Base-by-base conservation (phyloP, 2,797 vertebrate species). In the Premnoplex brunnescens region DNA sequence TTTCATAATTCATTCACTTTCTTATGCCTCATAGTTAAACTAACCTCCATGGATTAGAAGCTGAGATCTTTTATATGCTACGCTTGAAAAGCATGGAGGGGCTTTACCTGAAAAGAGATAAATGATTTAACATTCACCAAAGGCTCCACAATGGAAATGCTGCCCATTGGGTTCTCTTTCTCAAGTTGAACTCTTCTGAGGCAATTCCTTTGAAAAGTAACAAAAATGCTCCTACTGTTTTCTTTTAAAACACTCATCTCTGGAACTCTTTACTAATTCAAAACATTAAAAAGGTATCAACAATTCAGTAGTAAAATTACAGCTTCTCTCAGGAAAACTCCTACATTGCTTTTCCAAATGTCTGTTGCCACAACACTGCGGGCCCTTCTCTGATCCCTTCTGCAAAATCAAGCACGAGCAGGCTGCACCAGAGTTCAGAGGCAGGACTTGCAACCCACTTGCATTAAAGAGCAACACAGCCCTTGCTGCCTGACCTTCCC, bases 1-100 rank as follows among this genome's bases (percentile, higher is more conserved):
- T 76, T 93, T 93, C 62, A 43, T 82, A 86, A 91, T 92, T 95
- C 34, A 27, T 80, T 93, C 75, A 58, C 72, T 89, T 91, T 73
- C 55, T 85, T 32, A 44, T 66, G 32, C 72, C 22, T 92, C 49
- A 37, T 10, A 78, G 74, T 62, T 86, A 80, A 81, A 68, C n/a
- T 71, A 75, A 83, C 15, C 77, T 93, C 69, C 34, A 32, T 0
- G 23, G 46, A 85, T 62, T 49, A 89, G 55, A 89, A 85, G 37
- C 46, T 52, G n/a, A 92, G 63, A 55, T 87, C 30, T 76, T 92
- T 80, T 94, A 74, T 89, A 72, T 54, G 56, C 56, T 91, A 77
- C 75, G 36, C 69, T 69, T 93, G 76, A 92, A 91, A 56, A 92
- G 43, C 7, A 6, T 91, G 71, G 59, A 88, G 27, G 51, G 34